phyloP scores from a whole-genome alignment of 2,113 vertebrate species.

The Phalacrocorax carbo region DNA sequence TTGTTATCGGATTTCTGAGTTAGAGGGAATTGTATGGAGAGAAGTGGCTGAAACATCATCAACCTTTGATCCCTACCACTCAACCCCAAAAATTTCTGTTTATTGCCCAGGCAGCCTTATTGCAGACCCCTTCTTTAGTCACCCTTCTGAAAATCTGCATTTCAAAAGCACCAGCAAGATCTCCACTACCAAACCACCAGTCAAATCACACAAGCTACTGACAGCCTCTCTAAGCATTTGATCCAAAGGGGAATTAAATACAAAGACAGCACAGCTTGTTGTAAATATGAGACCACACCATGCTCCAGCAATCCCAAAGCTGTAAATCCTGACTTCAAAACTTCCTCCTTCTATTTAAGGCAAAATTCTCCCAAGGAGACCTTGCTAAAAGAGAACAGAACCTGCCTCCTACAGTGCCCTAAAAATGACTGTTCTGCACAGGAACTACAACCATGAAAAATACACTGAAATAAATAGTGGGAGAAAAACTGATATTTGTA shows the following conservation, averaged over 20 bases:
- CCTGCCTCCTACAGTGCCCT: background rate
- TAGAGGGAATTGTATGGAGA: background rate
- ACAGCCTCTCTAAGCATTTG: background rate
- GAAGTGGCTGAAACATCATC: background rate
- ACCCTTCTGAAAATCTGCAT: background rate
- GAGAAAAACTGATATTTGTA: background rate
- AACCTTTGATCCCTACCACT: background rate
- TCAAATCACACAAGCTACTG: background rate
- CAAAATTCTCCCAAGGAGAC: background rate
- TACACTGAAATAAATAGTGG: background rate
- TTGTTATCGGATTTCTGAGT: background rate
- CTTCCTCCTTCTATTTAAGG: background rate
- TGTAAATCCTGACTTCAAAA: background rate
- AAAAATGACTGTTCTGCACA: background rate
- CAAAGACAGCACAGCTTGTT: background rate
- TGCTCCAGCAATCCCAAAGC: background rate
- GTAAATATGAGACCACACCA: accelerated
- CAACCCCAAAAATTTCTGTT: background rate
- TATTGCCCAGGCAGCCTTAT: background rate
- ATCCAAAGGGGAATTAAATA: background rate
- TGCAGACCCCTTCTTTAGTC: background rate
- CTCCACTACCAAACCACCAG: background rate
- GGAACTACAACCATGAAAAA: background rate
- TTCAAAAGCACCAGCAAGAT: background rate
- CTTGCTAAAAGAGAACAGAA: background rate